Evolutionary conservation across 2,113 vertebrate genomes (phyloP).

Genomic region (Ciconia maguari): DNA sequence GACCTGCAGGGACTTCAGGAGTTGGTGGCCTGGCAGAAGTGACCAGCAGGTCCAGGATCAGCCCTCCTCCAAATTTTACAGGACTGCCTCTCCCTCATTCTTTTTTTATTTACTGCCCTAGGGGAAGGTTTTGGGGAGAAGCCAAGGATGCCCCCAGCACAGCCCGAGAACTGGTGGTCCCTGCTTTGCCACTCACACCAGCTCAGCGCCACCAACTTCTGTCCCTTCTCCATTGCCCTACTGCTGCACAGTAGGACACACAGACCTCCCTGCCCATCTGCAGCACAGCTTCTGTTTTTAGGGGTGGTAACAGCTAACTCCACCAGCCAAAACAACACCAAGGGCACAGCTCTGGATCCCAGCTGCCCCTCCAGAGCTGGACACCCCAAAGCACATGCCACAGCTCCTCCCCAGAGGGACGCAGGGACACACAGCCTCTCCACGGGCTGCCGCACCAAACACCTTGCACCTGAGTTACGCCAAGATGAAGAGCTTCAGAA

Average conservation of each 20-base stretch:
- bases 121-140: fast-evolving
- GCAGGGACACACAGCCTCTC: fast-evolving
- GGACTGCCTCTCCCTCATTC: fast-evolving
- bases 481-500: background rate
- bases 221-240: fast-evolving
- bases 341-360: background rate
- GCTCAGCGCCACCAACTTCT: background rate
- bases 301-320: fast-evolving
- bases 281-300: background rate
- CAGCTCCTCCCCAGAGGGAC: fast-evolving
- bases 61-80: background rate
- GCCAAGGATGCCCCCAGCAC: too few species aligned
- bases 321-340: fast-evolving
- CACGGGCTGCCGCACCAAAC: background rate
- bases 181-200: background rate
- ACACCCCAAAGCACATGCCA: fast-evolving
- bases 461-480: fast-evolving
- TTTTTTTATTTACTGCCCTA: background rate
- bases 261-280: fast-evolving
- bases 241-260: background rate
- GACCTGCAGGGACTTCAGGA: background rate
- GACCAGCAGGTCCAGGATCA: background rate
- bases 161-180: fast-evolving
- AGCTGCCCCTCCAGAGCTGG: background rate
- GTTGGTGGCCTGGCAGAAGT: background rate